Percentiles rank a stretch among this genome's conserved stretches.
These are phyloP conservation scores for Scomber colias DNA, from an alignment of 2,113 vertebrate species.

Conservation along the genomic window DNA sequence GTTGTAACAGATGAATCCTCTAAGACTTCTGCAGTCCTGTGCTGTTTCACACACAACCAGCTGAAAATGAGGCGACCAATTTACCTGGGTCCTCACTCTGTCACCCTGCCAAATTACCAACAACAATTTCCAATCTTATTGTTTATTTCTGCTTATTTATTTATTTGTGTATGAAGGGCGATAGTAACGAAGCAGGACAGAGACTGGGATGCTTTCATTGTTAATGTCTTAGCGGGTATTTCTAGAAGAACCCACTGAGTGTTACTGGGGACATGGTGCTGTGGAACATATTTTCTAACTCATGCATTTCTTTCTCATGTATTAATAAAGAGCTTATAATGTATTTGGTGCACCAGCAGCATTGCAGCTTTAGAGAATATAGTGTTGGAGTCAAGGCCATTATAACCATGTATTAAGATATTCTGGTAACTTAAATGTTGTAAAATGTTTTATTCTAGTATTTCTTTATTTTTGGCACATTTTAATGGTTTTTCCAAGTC, in stretches of 20 bases:
- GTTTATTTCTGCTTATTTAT: constrained; percentile 19
- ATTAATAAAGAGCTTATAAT: constrained; percentile 52
- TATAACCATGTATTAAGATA: neutral
- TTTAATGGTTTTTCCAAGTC: neutral
- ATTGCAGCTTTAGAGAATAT: constrained; percentile 32
- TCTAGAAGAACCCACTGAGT: constrained; percentile 17
- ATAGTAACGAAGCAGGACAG: neutral
- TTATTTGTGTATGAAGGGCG: neutral
- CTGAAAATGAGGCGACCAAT: constrained; percentile 30
- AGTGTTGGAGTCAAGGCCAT: neutral
- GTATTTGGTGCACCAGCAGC: constrained; percentile 30
- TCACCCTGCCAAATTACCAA: constrained; percentile 25
- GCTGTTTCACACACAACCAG: neutral
- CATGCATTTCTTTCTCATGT: constrained; percentile 45
- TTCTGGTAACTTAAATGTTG: neutral
- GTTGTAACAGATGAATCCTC: constrained; percentile 32
- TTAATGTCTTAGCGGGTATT: constrained; percentile 14
- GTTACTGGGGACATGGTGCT: constrained; percentile 13
- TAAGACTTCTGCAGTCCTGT: neutral
- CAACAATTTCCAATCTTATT: constrained; percentile 19
- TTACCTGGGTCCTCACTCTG: neutral
- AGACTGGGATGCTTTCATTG: neutral
- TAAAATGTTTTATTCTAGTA: neutral
- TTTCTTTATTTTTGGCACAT: neutral
- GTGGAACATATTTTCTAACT: constrained; percentile 23